Base-by-base conservation (phyloP, 2,113 vertebrate species). In the Panthera leo region DNA sequence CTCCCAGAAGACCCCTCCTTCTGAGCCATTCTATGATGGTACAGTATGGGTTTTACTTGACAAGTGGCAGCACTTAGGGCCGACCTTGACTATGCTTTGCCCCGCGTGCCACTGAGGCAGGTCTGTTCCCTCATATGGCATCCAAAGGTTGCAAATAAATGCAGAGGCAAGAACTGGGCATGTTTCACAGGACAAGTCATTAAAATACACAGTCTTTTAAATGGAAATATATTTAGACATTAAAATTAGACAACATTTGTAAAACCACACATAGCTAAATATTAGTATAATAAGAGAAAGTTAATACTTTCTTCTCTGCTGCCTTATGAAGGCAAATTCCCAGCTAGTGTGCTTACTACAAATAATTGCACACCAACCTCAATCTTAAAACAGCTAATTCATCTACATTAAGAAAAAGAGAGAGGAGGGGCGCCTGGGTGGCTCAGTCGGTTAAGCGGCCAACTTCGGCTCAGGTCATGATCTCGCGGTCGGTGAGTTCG, bases 351-450 rank as follows among this genome's bases (percentile, higher is more conserved):
- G 61, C n/a, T 91, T 79, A 25, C 67, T 63, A 63, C 13, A 95
- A 94, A 63, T 45, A 73, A 80, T 0, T 80, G 48, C 34, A 80
- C 88, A n/a, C 39, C 16, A 84, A 45, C 14, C 42, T 68, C 48
- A 27, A 27, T 75, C 42, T 75, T 91, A 53, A 73, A 89, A 87
- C n/a, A 92, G 65, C 84, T 39, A 79, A 58, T 84, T 92, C 45
- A 91, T 78, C 67, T 79, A 89, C n/a, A 75, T 0, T 39, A 36
- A 86, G 55, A 85, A 96, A 79, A 76, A 82, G 13, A 0, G 39
- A 39, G 39, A 39, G 39, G 73, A 76, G 19, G 55, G 55, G 55
- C 55, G 5, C 55, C 55, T 58, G 55, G 18, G 18, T 58, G 19
- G 55, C 55, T 58, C 55, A 58, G 18, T 58, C 16, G 55, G 55